Evolutionary conservation across 2,113 vertebrate genomes (phyloP).

Genomic region (Daboia siamensis): DNA sequence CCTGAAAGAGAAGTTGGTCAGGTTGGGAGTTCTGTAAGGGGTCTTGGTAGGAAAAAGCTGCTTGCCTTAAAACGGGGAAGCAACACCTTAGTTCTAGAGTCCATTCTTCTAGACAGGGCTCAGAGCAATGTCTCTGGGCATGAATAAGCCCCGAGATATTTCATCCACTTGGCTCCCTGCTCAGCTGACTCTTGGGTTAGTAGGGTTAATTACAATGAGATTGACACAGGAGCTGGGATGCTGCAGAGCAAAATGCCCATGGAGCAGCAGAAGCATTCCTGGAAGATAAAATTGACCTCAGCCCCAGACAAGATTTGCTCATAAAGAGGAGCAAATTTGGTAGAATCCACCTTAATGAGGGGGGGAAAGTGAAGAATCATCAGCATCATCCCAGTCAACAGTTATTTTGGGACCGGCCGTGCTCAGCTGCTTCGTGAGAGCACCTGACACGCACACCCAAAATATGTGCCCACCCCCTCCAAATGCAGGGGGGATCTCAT

Average conservation of each 20-base stretch:
- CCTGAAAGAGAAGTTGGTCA: constrained; percentile 41
- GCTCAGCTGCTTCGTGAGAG: neutral
- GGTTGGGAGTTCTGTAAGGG: neutral
- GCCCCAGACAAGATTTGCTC: neutral
- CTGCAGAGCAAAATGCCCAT: neutral
- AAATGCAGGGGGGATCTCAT: neutral
- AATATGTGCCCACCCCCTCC: neutral
- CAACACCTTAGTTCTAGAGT: neutral
- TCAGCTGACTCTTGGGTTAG: neutral
- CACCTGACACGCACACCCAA: neutral
- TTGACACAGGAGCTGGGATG: neutral
- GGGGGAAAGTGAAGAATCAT: neutral
- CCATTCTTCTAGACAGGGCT: neutral
- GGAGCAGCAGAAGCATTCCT: neutral
- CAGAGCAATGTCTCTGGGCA: neutral
- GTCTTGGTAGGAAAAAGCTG: neutral
- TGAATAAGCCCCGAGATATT: neutral
- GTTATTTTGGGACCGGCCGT: neutral
- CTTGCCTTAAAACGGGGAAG: neutral
- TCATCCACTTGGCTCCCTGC: neutral
- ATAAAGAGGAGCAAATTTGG: neutral
- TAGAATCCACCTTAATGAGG: neutral
- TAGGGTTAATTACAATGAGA: neutral
- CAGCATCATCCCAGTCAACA: neutral
- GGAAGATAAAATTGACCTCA: neutral